Percentiles rank a stretch among this genome's conserved stretches.
phyloP scores from a whole-genome alignment of 2,113 vertebrate genomes.

The Callionymus lyra region DNA sequence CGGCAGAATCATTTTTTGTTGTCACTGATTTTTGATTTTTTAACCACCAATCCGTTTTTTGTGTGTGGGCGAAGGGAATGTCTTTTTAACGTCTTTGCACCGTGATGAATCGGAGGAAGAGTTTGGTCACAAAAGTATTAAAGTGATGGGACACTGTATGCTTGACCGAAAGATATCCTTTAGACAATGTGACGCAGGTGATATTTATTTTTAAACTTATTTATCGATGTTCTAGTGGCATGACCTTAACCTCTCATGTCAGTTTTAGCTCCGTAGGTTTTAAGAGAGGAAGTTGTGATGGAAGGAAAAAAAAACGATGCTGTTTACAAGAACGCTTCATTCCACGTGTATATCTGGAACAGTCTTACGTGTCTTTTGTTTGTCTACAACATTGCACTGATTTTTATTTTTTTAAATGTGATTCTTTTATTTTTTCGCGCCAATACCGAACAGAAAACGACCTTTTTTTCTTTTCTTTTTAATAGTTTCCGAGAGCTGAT shows the following conservation, averaged over 20 bases:
- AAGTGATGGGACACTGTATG: background rate
- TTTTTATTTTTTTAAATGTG: slow-evolving; percentile 20
- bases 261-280: slow-evolving; percentile 12
- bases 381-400: slow-evolving; percentile 80
- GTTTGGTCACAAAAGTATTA: no score
- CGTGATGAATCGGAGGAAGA: slow-evolving; percentile 8
- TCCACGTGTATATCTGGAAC: slow-evolving; percentile 29
- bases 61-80: slow-evolving; percentile 43
- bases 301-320: background rate
- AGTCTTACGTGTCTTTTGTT: slow-evolving; percentile 50
- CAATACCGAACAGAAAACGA: slow-evolving; percentile 57
- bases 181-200: slow-evolving; percentile 63
- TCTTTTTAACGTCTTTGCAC: slow-evolving; percentile 48
- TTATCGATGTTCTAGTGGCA: slow-evolving; percentile 52
- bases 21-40: slow-evolving; percentile 3
- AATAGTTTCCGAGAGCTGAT: background rate
- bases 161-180: slow-evolving; percentile 31
- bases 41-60: slow-evolving; percentile 7
- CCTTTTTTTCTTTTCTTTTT: background rate
- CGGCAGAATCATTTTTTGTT: slow-evolving; percentile 3
- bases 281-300: slow-evolving; percentile 49
- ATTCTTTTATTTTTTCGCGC: slow-evolving; percentile 44
- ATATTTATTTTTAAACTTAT: slow-evolving; percentile 72
- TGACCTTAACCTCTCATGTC: slow-evolving; percentile 26
- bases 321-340: slow-evolving; percentile 47